These are phyloP conservation scores for Amblyjoppa proteus DNA, from an alignment of 2,888 invertebrate genomes.

Conservation along the genomic window DNA sequence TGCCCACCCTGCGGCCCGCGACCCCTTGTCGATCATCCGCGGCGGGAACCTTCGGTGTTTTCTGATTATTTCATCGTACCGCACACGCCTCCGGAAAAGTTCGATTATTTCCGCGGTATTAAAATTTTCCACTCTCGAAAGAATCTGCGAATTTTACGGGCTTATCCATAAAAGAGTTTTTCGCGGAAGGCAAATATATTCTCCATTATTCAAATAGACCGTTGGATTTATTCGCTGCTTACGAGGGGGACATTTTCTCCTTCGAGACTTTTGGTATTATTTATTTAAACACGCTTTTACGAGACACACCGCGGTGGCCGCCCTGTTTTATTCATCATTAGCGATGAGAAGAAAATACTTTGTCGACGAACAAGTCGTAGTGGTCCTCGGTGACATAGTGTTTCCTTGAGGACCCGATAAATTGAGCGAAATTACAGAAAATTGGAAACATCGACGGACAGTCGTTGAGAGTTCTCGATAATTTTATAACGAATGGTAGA, in stretches of 20 bases:
- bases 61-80: neutral
- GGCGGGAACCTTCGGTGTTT: neutral
- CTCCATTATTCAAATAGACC: constrained; percentile 17
- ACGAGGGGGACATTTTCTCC: neutral
- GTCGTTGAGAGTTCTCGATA: neutral
- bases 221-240: constrained; percentile 8
- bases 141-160: constrained; percentile 15
- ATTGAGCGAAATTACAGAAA: no score
- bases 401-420: no score
- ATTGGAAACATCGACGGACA: no score
- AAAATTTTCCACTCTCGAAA: neutral
- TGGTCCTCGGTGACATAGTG: no score
- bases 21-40: constrained; percentile 11
- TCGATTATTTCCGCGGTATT: constrained; percentile 2
- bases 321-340: neutral
- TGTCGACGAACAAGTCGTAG: no score
- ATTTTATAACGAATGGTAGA: neutral
- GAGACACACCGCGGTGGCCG: neutral
- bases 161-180: neutral
- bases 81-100: neutral
- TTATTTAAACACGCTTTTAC: neutral
- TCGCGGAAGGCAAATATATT: neutral
- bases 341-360: neutral
- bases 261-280: neutral
- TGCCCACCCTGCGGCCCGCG: neutral